Evolutionary conservation across 1,140 invertebrate genomes (phyloP).

Genomic region (Cotesia chilonis): DNA sequence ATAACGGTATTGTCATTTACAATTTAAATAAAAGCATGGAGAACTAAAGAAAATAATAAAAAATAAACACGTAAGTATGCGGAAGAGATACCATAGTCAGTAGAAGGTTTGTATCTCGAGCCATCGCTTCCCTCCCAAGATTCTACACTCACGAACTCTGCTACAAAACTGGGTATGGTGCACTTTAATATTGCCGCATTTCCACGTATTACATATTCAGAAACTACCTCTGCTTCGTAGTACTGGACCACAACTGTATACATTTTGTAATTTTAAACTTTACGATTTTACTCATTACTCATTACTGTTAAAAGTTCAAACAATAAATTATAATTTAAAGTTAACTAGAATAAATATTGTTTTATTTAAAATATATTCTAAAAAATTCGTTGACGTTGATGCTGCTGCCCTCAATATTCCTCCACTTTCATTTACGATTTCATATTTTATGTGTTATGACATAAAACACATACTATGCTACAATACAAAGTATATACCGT

Average conservation of each 20-base stretch:
- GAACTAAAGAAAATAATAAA: conserved; percentile 1
- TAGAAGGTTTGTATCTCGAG: conserved; percentile 71
- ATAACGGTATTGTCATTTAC: conserved; percentile 1
- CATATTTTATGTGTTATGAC: not conserved
- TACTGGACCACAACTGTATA: conserved; percentile 84
- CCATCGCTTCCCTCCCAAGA: conserved; percentile 86
- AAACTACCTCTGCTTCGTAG: conserved; percentile 91
- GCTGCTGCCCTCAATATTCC: conserved; percentile 27
- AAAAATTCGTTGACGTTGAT: conserved; percentile 36
- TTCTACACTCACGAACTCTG: conserved; percentile 89
- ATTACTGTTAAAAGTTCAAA: not conserved
- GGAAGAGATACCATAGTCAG: conserved; percentile 64
- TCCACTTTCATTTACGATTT: no score
- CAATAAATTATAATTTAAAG: not conserved
- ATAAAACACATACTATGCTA: not conserved
- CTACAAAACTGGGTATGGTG: conserved; percentile 90
- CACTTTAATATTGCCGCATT: conserved; percentile 93
- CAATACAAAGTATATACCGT: conserved; percentile 64
- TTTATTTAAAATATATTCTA: not conserved
- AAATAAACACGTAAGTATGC: conserved; percentile 4
- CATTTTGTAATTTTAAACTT: no score
- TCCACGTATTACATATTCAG: conserved; percentile 90
- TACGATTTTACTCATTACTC: no score
- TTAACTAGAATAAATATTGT: not conserved
- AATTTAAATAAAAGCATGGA: conserved; percentile 18